Percentiles rank a stretch among this genome's conserved stretches.
phyloP scores from a whole-genome alignment of 2,113 vertebrate species.

The Lepus americanus region DNA sequence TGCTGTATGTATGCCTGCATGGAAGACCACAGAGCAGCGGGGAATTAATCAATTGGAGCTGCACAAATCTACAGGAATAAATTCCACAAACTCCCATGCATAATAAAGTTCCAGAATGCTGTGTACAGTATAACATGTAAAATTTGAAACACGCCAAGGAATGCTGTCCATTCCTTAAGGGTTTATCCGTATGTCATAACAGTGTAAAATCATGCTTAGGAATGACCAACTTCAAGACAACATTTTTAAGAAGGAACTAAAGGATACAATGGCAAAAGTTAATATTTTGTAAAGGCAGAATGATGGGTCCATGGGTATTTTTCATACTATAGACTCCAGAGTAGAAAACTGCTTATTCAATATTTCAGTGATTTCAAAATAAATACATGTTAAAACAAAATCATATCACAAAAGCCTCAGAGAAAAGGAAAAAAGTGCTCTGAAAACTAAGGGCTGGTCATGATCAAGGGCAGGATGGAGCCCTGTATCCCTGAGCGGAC shows the following conservation, averaged over 20 bases:
- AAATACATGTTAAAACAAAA: background rate
- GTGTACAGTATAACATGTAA: background rate
- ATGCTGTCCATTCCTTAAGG: background rate
- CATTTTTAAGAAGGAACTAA: background rate
- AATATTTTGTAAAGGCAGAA: background rate
- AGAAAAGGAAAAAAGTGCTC: background rate
- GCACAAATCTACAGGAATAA: background rate
- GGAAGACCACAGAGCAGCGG: background rate
- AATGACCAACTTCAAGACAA: background rate
- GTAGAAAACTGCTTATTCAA: slow-evolving; percentile 1
- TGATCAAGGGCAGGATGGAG: background rate
- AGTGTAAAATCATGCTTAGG: background rate
- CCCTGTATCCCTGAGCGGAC: background rate
- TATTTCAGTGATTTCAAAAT: slow-evolving; percentile 3
- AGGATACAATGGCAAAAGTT: background rate
- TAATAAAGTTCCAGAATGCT: slow-evolving; percentile 27
- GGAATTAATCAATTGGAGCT: slow-evolving; percentile 15
- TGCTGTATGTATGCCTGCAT: background rate
- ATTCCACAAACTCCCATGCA: background rate
- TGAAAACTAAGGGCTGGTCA: background rate
- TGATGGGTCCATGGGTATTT: background rate
- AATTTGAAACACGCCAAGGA: background rate
- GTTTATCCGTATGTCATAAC: background rate
- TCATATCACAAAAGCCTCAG: background rate
- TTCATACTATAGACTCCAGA: background rate